Conservation (phyloP, 2,888 invertebrate species). For the Drosophila testacea region DNA sequence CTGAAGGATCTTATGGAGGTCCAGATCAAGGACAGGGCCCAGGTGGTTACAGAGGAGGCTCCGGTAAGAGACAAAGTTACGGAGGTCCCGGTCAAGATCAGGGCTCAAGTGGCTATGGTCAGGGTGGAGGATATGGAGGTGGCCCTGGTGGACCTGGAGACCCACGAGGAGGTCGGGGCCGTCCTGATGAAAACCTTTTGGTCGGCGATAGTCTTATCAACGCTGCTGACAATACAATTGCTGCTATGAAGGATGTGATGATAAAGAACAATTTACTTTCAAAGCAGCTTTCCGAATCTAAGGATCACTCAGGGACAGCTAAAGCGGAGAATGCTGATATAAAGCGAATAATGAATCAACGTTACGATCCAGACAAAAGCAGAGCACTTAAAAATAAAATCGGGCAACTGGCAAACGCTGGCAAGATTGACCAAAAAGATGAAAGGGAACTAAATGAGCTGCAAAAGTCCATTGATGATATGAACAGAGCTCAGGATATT, state of each 20-base stretch:
- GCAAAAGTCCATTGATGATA: conserved; percentile 69
- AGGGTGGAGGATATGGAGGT: conserved; percentile 9
- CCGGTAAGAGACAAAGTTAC: not conserved
- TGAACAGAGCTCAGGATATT: conserved; percentile 75
- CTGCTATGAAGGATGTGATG: conserved; percentile 67
- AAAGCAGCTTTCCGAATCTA: conserved; percentile 56
- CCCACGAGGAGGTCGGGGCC: conserved; percentile 5
- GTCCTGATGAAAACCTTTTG: conserved; percentile 24
- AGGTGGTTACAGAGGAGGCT: conserved; percentile 9
- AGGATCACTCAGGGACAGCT: conserved; percentile 58
- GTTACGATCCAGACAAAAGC: conserved; percentile 65
- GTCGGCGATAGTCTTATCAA: conserved; percentile 74
- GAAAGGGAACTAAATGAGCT: conserved; percentile 71
- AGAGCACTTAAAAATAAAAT: conserved; percentile 70
- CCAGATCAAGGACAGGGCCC: not conserved
- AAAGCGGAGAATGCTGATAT: conserved; percentile 67
- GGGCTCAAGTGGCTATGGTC: not conserved
- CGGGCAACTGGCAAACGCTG: conserved; percentile 57
- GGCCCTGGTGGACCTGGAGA: conserved; percentile 9
- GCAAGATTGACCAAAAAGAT: conserved; percentile 73
- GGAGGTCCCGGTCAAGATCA: conserved; percentile 5
- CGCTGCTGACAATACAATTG: conserved; percentile 68
- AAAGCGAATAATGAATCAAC: conserved; percentile 64
- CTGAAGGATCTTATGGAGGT: conserved; percentile 1
- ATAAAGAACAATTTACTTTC: conserved; percentile 67